phyloP scores from a whole-genome alignment of 1,140 invertebrate species.

The Argopecten irradians region DNA sequence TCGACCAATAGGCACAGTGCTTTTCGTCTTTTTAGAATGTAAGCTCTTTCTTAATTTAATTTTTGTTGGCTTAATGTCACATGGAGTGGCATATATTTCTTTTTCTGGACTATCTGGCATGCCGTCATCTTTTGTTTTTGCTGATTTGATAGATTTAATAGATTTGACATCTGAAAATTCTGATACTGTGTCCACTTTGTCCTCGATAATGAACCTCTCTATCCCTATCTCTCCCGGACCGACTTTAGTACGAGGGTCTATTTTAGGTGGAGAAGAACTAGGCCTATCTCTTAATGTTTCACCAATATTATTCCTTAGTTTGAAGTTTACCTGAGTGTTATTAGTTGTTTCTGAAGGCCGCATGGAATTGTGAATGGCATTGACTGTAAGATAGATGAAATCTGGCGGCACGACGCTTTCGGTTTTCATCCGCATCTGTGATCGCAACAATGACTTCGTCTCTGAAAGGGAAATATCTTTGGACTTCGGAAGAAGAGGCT shows the following conservation, averaged over 20 bases:
- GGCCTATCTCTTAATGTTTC: conserved; percentile 62
- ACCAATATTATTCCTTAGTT: conserved; percentile 51
- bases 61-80: conserved; percentile 61
- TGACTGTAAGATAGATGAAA: conserved; percentile 74
- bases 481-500: conserved; percentile 66
- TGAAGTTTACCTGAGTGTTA: conserved; percentile 64
- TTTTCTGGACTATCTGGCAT: conserved; percentile 51
- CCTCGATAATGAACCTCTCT: conserved; percentile 56
- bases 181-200: conserved; percentile 54
- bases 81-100: conserved; percentile 65
- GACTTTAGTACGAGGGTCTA: conserved; percentile 74
- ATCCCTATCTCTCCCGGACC: conserved; percentile 65
- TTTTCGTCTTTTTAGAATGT: conserved; percentile 66
- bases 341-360: conserved; percentile 61
- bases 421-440: conserved; percentile 73
- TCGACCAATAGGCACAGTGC: conserved; percentile 67
- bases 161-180: conserved; percentile 64
- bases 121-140: conserved; percentile 59
- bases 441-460: conserved; percentile 73
- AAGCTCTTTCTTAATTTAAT: conserved; percentile 58
- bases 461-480: conserved; percentile 72
- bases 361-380: conserved; percentile 72
- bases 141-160: conserved; percentile 58
- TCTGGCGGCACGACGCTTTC: conserved; percentile 72
- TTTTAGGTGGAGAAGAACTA: conserved; percentile 72